Conservation (phyloP, 2,888 invertebrate genomes). For the Ormyrus rosae region DNA sequence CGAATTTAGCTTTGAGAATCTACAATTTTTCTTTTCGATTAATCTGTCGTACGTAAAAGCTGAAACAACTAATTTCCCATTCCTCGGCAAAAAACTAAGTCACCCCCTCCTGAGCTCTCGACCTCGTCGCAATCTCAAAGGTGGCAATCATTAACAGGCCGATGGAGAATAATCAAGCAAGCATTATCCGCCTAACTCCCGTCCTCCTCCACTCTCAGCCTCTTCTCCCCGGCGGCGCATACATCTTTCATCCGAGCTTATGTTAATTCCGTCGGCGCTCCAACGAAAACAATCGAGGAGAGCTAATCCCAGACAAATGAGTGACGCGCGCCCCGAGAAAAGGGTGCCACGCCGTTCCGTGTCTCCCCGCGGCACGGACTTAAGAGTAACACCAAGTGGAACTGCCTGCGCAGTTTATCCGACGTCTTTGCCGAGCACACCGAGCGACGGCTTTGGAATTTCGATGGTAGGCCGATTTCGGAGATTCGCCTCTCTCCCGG, state of each 20-base stretch:
- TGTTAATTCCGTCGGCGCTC: constrained; percentile 72
- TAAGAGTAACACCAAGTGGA: not conserved
- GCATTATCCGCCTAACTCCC: constrained; percentile 26
- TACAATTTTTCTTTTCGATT: too few species aligned
- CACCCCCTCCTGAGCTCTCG: too few species aligned
- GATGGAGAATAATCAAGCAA: constrained; percentile 46
- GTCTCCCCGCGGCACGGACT: constrained; percentile 14
- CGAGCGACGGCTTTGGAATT: constrained; percentile 4
- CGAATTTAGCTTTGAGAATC: too few species aligned
- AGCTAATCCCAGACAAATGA: constrained; percentile 76
- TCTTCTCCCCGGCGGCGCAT: not conserved
- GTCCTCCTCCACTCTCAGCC: not conserved
- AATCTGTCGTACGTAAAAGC: too few species aligned
- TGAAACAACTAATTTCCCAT: too few species aligned
- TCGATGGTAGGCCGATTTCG: constrained; percentile 10
- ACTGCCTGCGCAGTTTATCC: too few species aligned
- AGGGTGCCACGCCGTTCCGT: constrained; percentile 1
- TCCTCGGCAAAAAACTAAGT: too few species aligned
- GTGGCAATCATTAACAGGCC: constrained; percentile 35
- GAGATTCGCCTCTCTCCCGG: constrained; percentile 5
- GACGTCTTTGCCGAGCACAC: constrained; percentile 1
- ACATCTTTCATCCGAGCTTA: constrained; percentile 75
- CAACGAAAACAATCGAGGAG: constrained; percentile 72
- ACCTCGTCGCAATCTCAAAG: not conserved
- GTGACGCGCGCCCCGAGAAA: constrained; percentile 65